A percentile compares a stretch with the other conserved stretches of the same genome.
Conservation (phyloP, 2,797 vertebrate genomes). For the Pelobates cultripes region DNA sequence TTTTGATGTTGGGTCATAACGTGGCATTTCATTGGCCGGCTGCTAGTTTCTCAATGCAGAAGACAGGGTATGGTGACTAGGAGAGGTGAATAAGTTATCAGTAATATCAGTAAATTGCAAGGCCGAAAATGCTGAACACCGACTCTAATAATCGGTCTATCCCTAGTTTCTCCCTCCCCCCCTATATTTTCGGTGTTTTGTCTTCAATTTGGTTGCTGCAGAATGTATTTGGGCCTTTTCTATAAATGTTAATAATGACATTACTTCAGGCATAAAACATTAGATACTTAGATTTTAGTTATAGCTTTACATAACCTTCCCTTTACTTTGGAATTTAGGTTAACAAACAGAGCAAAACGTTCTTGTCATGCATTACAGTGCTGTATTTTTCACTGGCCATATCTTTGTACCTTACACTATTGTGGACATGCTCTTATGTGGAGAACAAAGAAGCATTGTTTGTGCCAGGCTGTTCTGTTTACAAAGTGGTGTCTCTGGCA, state of each 20-base stretch:
- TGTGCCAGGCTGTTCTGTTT: not conserved
- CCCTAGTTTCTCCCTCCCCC: no score
- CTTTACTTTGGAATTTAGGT: not conserved
- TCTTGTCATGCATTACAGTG: not conserved
- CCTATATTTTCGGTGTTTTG: not conserved
- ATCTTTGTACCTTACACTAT: not conserved
- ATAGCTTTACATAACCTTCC: not conserved
- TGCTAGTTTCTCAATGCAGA: no score
- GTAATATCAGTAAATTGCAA: no score
- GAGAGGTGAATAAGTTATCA: no score
- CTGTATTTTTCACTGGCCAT: not conserved
- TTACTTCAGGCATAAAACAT: not conserved
- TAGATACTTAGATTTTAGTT: not conserved
- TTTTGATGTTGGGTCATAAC: no score
- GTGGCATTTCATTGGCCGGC: no score
- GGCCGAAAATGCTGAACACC: no score
- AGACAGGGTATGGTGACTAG: no score
- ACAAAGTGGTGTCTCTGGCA: not conserved
- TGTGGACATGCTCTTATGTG: conserved; percentile 17
- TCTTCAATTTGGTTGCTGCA: not conserved
- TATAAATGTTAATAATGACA: not conserved
- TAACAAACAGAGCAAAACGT: not conserved
- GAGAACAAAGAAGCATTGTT: conserved; percentile 28
- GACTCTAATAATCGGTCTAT: no score
- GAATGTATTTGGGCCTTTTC: not conserved